Evolutionary conservation across 2,113 vertebrate species (phyloP).

Genomic region (Columba livia): DNA sequence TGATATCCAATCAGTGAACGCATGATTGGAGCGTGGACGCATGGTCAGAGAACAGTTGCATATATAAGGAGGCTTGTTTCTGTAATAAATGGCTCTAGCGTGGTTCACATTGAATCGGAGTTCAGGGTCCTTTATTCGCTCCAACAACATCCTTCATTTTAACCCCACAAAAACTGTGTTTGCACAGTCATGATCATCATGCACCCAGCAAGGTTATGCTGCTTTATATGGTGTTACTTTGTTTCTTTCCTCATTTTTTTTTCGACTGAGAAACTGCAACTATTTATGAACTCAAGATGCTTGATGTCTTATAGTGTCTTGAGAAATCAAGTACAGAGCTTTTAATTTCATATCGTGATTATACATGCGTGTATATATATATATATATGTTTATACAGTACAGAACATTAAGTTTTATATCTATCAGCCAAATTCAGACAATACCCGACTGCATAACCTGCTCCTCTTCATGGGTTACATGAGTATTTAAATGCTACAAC

Average conservation of each 20-base stretch:
- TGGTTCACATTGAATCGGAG: too few relatives aligned
- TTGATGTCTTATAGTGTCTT: background rate
- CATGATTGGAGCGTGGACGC: too few relatives aligned
- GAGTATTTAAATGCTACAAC: background rate
- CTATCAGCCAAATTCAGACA: background rate
- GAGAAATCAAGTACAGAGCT: background rate
- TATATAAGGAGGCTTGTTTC: too few relatives aligned
- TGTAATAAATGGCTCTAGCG: too few relatives aligned
- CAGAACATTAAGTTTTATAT: background rate
- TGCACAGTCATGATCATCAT: background rate
- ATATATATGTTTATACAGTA: background rate
- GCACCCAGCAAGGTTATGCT: background rate
- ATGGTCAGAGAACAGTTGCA: too few relatives aligned
- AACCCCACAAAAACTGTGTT: background rate
- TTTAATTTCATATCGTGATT: background rate
- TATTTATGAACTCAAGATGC: background rate
- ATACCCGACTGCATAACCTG: background rate
- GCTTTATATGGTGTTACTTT: background rate
- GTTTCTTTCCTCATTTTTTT: background rate
- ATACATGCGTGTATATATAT: background rate
- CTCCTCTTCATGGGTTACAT: background rate
- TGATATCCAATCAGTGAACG: too few relatives aligned
- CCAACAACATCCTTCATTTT: background rate
- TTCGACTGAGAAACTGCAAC: background rate
- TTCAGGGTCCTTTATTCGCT: too few relatives aligned